Base-by-base conservation (phyloP, 2,888 invertebrate genomes). In the Euzophera pinguis region DNA sequence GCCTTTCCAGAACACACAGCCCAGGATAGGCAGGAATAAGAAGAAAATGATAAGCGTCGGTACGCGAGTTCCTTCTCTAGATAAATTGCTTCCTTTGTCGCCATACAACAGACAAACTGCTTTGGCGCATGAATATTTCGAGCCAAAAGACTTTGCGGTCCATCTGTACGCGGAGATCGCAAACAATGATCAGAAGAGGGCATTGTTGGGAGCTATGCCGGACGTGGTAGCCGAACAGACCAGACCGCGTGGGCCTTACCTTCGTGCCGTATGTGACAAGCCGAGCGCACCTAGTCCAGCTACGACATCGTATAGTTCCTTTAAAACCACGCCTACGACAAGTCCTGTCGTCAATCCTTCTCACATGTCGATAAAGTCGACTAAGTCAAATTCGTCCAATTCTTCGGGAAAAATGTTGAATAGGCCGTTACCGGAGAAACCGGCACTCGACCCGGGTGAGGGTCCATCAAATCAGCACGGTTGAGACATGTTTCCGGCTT, bases 361-460 rank as follows among this genome's bases (percentile, higher is more conserved):
- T 7, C 66, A 69, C 10, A 71, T 66, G 12, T 77, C 81, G 0
- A 78, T 79, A 3, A 79, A 78, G 61, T 79, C 81, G 1, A 72
- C 68, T 50, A 76, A 73, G 57, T 78, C 78, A 0, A 76, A 71
- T 8, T 58, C 75, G 8, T 89, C 91, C 1, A 86, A 84, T 32
- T 80, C 84, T n/a, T 83, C 87, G 1, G 83, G 76, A 22, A 92
- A 91, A 65, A 94, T 94, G 93, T 88, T 93, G 27, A 92, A 93
- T 65, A 87, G 94, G 59, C 94, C 94, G n/a, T 79, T 94, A 35
- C 94, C 94, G 0, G 92, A 92, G 57, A 93, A 93, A 71, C 94
- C 94, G 13, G 78, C 56, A 29, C 48, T 70, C 39, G 84, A 86
- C 62, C 74, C 80, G 3, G 86, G 81, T n/a, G 87, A 84, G 52